Evolutionary conservation across 2,797 vertebrate species (phyloP), one percentile per base, ranked within the genome.

Genomic region (Enteromius trimaculatus): DNA sequence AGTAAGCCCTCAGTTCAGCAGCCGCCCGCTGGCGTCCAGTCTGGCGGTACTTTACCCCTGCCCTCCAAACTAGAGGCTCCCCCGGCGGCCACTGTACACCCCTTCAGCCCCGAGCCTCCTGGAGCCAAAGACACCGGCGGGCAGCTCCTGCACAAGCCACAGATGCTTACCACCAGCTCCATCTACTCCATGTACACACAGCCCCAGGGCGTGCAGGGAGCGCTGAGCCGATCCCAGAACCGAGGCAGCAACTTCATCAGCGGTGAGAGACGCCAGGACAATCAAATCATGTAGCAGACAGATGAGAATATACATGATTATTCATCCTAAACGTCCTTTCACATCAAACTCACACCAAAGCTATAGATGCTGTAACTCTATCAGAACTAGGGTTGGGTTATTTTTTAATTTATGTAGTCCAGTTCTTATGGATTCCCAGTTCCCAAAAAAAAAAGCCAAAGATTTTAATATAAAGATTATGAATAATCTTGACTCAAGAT

Each of bases 101-200:
- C 98, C 53, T 99, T 99, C 88, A 99, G 97, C 1, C 97, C 97
- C 0, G 97, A 99, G 87, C 92, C 93, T 47, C 96, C 96, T 0
- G 93, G 95, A 83, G 92, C 95, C 79, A 98, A 97, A 92, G 97
- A 99, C 0, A 51, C 91, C 37, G 94, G 89, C 0, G 90, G 91
- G 0, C 95, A 95, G 0, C 87, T 92, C 0, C 89, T 99, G 89
- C 93, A 91, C 71, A 98, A 98, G 85, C 98, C 98, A 11, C 96
- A 96, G 86, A 98, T 94, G 0, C 91, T 97, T 87, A 95, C 96
- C 0, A 90, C 96, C 69, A 99, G 97, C 91, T 99, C 97, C 37
- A 99, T 99, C 89, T 98, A 98, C 85, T 97, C 96, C 88, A 98
- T 99, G 97, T 99, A 99, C 85, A 99, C 98, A 0, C 95, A 99